Evolutionary conservation across 2,113 vertebrate species (phyloP), one percentile per base, ranked within the genome.

Genomic region (Perca schrenkii): DNA sequence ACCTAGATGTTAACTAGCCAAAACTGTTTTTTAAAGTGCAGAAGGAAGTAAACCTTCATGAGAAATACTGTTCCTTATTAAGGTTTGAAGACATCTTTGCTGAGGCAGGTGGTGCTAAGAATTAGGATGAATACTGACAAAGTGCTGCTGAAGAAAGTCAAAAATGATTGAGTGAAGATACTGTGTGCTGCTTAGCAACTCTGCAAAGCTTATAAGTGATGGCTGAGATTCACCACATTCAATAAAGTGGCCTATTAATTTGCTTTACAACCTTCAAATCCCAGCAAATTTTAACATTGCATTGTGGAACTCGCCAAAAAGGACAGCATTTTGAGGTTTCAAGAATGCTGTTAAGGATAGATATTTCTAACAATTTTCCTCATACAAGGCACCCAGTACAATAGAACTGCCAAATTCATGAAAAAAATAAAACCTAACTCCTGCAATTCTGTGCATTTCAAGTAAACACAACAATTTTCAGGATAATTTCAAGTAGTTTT

Each of bases 1-100:
- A 76, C 17, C 25, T 40, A 1, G 3, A 49, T 5, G 0, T 46
- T 8, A 72, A 64, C 50, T 2, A 74, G 28, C 28, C 5, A 16
- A 16, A 68, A 77, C 4, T 56, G 77, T 40, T 43, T 43, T 11
- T 64, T 88, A 91, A 92, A 92, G 91, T 91, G 91, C 91, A 85
- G 76, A 80, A 17, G 25, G 8, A 86, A 53, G 58, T 74, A 71
- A 87, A 80, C 25, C 58, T 66, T 17, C 61, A 1, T 19, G 56
- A 22, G 34, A 77, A 86, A 73, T 67, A 77, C 58, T 53, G 10
- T 58, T 54, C 1, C 2, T 56, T 8, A 7, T 50, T 58, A 15
- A 28, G 12, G 17, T 21, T 16, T 71, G 14, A 76, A 47, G 4
- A 50, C 8, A 2, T 74, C 10, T 31, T 56, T 40, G 12, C 49